Percentiles rank a stretch among this genome's conserved stretches.
phyloP scores from a whole-genome alignment of 2,888 invertebrate species.

The Cybosia mesomella region DNA sequence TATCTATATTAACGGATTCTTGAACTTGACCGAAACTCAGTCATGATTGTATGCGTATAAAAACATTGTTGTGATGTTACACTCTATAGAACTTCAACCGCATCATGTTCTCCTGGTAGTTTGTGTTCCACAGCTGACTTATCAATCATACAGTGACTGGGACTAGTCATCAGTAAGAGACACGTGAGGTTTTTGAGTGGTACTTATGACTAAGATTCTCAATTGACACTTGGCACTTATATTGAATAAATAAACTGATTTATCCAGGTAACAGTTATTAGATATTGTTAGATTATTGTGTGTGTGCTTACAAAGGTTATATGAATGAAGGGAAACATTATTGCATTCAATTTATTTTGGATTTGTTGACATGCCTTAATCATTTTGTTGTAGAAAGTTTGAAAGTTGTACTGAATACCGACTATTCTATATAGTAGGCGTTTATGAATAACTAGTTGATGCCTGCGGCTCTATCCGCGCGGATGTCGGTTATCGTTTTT shows the following conservation, averaged over 20 bases:
- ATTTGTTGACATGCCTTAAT: not conserved
- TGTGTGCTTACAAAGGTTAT: not conserved
- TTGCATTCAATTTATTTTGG: not conserved
- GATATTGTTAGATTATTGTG: not conserved
- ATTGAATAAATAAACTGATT: not conserved
- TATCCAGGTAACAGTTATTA: not conserved
- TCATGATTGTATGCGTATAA: not conserved
- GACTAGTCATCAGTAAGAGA: not conserved
- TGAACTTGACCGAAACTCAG: not conserved
- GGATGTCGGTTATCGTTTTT: no score
- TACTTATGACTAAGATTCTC: not conserved
- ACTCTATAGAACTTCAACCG: constrained; percentile 1
- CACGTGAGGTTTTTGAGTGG: not conserved
- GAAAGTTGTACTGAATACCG: not conserved
- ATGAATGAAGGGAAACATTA: not conserved
- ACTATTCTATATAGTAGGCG: not conserved
- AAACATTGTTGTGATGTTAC: not conserved
- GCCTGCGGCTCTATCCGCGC: no score
- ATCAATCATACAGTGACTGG: constrained; percentile 18
- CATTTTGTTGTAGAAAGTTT: constrained; percentile 1
- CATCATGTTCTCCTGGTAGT: constrained; percentile 22
- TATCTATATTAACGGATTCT: not conserved
- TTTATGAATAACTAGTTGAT: no score
- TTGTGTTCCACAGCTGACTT: constrained; percentile 23
- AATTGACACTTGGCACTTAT: not conserved